Evolutionary conservation across 2,888 invertebrate genomes (phyloP).

Genomic region (Pterostichus niger): DNA sequence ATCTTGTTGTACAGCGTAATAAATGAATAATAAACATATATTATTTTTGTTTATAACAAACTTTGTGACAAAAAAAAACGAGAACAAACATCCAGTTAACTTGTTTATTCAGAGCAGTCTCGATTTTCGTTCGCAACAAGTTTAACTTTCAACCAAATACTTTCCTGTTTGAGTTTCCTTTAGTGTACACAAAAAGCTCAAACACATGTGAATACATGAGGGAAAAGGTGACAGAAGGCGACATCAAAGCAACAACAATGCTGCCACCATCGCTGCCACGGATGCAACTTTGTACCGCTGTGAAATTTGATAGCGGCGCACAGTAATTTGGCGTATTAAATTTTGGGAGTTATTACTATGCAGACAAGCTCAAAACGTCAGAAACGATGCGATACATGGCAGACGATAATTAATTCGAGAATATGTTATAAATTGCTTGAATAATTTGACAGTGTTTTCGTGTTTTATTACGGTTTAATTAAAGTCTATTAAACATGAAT

Average conservation of each 20-base stretch:
- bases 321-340: constrained; percentile 4
- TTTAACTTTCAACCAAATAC: constrained; percentile 9
- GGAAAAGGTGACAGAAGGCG: constrained; percentile 9
- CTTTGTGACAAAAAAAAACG: too few relatives aligned
- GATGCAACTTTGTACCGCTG: neutral
- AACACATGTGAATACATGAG: neutral
- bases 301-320: constrained; percentile 16
- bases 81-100: neutral
- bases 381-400: constrained; percentile 8
- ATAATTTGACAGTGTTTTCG: constrained; percentile 1
- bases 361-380: constrained; percentile 6
- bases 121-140: constrained; percentile 1
- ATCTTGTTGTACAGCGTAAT: too few relatives aligned
- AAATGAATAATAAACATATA: too few relatives aligned
- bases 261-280: neutral
- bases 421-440: constrained; percentile 29
- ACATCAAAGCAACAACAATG: constrained; percentile 31
- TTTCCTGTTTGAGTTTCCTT: constrained; percentile 6
- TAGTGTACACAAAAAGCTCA: too few relatives aligned
- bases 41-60: too few relatives aligned
- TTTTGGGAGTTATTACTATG: constrained; percentile 19
- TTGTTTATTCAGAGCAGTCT: neutral
- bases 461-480: neutral
- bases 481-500: neutral
- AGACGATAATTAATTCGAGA: constrained; percentile 20